Base-by-base conservation (phyloP, 1,140 invertebrate species). In the Saccostrea cuccullata region DNA sequence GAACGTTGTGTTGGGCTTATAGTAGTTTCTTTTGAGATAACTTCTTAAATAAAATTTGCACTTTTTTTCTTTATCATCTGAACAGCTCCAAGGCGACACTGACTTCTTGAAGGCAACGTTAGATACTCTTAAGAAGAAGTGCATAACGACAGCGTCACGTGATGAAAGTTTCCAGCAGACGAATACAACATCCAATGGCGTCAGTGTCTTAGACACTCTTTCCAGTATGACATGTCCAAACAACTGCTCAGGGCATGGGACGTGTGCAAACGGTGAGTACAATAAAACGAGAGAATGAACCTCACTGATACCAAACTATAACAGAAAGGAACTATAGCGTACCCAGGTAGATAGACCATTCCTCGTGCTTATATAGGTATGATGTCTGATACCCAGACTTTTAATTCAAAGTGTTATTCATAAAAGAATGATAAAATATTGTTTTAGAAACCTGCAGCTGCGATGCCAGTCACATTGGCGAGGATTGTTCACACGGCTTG, bases 81-180 rank as follows among this genome's bases (percentile, higher is more conserved):
- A 17, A 77, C 30, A 77, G 70, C 70, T 77, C 26, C 70, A 77
- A 26, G 70, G 70, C 2, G 70, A 77, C 30, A 77, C 70, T 2
- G 70, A 77, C 23, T 77, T 77, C 70, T 26, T 77, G 12, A 77
- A 26, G 2, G 70, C 70, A 17, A 77, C 70, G 2, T 17, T 77
- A 11, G 70, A 77, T 15, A 77, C 70, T 6, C 70, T 77, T 0
- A 77, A 77, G 15, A 77, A 77, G 70, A 77, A 77, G 15, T 77
- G 70, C 70, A 36, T 77, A 23, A 77, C 70, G 12, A 77, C 70
- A 15, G 70, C 70, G 0, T 77, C 70, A 77, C 70, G 70, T 77
- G 70, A 77, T 3, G 70, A 77, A 13, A 77, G 70, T 77, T 77
- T 77, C 23, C 70, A 77, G 26, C 70, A 77, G 70, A 77, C 70